Base-by-base conservation (phyloP, 1,140 invertebrate species). In the Atta cephalotes region DNA sequence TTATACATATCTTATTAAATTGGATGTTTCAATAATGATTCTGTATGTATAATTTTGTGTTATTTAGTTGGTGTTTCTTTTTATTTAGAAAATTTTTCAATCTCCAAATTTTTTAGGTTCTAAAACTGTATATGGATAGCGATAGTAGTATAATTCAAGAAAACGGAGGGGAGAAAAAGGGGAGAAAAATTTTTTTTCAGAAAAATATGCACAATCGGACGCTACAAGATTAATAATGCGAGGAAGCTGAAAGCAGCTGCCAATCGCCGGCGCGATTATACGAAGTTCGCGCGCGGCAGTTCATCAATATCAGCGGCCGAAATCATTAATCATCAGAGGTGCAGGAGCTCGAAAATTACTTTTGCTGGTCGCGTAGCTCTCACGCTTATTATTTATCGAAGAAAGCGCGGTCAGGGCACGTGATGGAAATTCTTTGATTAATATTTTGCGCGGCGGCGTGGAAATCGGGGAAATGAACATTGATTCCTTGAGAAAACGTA, bases 311-410 rank as follows among this genome's bases (percentile, higher is more conserved):
- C 77, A 74, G 45, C 74, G 85, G 49, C 63, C 63, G 72, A 56
- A 89, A 89, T 90, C 85, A 90, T 90, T 90, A 90, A 89, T 89
- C 88, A 77, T 90, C 53, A 51, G n/a, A 16, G 6, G 28, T 21
- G 49, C 39, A 62, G 60, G 25, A 31, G 21, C 71, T 82, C 18
- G 49, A 85, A 87, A 87, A 89, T 90, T 87, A 72, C 86, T 78
- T 76, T 49, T 66, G 66, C 58, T 70, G 79, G 76, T 74, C 68
- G 82, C 68, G 56, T 31, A 28, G 65, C 78, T 81, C 63, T 86
- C 76, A 70, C 63, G 65, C 85, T 89, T 84, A 82, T 87, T 90
- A 90, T 89, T 85, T 84, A 80, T 87, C 25, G 74, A 87, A 77
- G 77, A 81, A 71, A 86, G 62, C 28, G 72, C 65, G 35, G 53